A percentile compares a stretch with the other conserved stretches of the same genome.
Evolutionary conservation across 2,797 vertebrate species (phyloP).

Genomic region (Thunnus albacares): DNA sequence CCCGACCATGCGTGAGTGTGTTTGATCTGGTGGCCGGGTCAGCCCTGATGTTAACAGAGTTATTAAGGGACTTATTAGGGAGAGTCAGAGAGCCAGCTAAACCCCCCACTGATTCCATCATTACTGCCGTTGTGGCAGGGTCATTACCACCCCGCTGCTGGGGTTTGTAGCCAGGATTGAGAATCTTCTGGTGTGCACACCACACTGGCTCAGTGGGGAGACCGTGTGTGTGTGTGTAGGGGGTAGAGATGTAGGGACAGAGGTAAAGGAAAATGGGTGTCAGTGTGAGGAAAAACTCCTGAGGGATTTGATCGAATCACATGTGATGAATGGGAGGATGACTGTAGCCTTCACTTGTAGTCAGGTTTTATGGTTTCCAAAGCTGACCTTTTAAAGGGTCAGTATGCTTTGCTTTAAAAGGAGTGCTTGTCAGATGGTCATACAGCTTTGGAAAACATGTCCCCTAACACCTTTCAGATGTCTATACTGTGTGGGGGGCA

Average conservation of each 20-base stretch:
- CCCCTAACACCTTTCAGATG: not conserved
- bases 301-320: slow-evolving; percentile 77
- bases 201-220: slow-evolving; percentile 45
- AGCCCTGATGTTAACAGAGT: slow-evolving; percentile 83
- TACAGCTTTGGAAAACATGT: too few species aligned
- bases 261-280: slow-evolving; percentile 56
- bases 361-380: slow-evolving; percentile 48
- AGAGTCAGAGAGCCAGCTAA: slow-evolving; percentile 76
- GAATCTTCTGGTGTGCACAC: slow-evolving; percentile 67
- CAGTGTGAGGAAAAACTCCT: slow-evolving; percentile 38
- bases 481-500: not conserved
- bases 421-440: too few species aligned
- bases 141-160: slow-evolving; percentile 80
- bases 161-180: slow-evolving; percentile 79
- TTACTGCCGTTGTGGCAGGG: slow-evolving; percentile 78
- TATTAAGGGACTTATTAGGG: slow-evolving; percentile 86
- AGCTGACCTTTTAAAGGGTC: slow-evolving; percentile 54
- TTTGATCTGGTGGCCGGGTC: slow-evolving; percentile 79
- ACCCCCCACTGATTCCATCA: slow-evolving; percentile 83
- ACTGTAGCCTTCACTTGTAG: slow-evolving; percentile 24
- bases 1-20: slow-evolving; percentile 57
- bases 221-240: slow-evolving; percentile 10
- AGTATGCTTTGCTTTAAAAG: not conserved
- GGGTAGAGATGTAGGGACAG: slow-evolving; percentile 40
- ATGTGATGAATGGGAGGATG: slow-evolving; percentile 51